Evolutionary conservation across 2,888 invertebrate species (phyloP).

Genomic region (Peribatodes rhomboidaria): DNA sequence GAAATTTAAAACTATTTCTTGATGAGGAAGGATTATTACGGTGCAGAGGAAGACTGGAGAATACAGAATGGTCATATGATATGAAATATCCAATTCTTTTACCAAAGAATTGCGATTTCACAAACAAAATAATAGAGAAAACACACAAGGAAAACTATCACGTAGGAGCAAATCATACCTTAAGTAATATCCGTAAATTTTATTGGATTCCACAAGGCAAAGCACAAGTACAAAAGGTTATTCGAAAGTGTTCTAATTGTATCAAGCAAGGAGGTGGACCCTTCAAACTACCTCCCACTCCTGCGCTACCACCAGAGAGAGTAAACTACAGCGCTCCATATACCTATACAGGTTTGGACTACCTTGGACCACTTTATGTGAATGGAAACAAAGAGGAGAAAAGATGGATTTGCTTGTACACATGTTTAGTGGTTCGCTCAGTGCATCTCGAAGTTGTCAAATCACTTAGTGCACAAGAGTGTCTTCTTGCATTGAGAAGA

Average conservation of each 20-base stretch:
- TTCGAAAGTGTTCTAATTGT: not conserved
- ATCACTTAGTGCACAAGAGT: conserved; percentile 38
- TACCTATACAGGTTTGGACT: conserved; percentile 1
- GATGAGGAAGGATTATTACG: conserved; percentile 6
- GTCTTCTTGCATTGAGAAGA: conserved; percentile 31
- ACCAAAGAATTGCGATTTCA: too few species aligned
- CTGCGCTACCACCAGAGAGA: not conserved
- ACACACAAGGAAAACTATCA: conserved; percentile 14
- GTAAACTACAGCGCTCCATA: not conserved
- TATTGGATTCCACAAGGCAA: too few species aligned
- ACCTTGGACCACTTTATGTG: not conserved
- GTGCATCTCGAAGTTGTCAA: conserved; percentile 35
- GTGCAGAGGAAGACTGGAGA: conserved; percentile 6
- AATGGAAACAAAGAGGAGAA: conserved; percentile 9
- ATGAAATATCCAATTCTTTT: conserved; percentile 10
- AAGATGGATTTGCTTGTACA: conserved; percentile 40
- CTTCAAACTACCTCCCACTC: not conserved
- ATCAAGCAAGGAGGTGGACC: too few species aligned
- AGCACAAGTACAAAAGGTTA: not conserved
- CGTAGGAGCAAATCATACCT: conserved; percentile 13
- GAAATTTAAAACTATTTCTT: conserved; percentile 4
- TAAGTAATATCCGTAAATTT: conserved; percentile 16
- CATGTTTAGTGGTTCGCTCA: conserved; percentile 38
- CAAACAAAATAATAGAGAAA: not conserved
- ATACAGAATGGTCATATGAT: conserved; percentile 14